Conservation (phyloP, 2,113 vertebrate genomes). For the Ptilorrhoa leucosticta region DNA sequence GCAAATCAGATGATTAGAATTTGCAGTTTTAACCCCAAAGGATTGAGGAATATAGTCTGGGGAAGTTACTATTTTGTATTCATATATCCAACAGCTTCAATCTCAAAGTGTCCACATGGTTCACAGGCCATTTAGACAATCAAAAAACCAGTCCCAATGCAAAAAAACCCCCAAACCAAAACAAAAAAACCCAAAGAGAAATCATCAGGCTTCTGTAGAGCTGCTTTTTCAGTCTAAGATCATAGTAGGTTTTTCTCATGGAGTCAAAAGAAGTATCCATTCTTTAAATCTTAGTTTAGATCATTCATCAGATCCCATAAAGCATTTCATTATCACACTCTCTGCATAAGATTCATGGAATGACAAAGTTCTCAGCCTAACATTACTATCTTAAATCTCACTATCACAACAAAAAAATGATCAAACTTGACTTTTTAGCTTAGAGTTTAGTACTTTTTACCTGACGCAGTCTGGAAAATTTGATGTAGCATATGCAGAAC, state of each 20-base stretch:
- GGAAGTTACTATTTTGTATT: neutral
- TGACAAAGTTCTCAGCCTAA: neutral
- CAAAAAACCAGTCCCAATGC: neutral
- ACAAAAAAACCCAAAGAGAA: neutral
- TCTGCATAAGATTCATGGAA: neutral
- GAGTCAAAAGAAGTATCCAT: neutral
- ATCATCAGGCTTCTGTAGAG: neutral
- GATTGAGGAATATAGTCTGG: neutral
- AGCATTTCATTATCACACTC: neutral
- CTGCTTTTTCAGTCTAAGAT: neutral
- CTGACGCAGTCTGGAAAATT: neutral
- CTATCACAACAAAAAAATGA: neutral
- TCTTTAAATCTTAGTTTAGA: neutral
- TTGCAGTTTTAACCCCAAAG: neutral
- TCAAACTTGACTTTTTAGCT: neutral
- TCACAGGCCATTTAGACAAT: neutral
- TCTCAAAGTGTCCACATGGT: neutral
- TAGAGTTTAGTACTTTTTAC: neutral
- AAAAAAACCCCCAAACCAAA: neutral
- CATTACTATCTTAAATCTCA: neutral
- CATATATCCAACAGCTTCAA: neutral
- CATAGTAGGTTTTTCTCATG: neutral
- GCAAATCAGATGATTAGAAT: neutral
- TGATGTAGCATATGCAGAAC: rapidly evolving
- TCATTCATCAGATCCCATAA: neutral